Conservation (phyloP, 2,113 vertebrate species). For the Leiothrix lutea region DNA sequence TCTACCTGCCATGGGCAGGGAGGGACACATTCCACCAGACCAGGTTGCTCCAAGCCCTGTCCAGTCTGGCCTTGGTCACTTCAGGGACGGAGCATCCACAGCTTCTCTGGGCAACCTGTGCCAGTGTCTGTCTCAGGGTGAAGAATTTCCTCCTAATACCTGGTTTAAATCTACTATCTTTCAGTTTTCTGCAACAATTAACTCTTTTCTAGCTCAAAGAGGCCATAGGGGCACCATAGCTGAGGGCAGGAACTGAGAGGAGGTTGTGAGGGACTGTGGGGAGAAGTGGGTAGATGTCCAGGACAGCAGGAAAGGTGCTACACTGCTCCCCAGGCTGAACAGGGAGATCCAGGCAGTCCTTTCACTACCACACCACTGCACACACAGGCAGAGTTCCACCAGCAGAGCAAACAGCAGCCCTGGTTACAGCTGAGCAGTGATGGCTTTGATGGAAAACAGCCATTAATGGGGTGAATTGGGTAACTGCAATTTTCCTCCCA, state of each 20-base stretch:
- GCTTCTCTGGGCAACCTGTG: background rate
- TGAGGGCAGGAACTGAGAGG: background rate
- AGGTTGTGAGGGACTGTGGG: background rate
- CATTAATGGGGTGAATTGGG: background rate
- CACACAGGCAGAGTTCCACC: background rate
- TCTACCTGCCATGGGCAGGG: background rate
- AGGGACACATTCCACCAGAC: background rate
- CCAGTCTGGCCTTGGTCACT: background rate
- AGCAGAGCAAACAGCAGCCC: background rate
- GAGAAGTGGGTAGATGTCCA: background rate
- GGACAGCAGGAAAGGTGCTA: fast-evolving
- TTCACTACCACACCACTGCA: background rate
- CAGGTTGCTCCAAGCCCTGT: background rate
- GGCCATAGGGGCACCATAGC: fast-evolving
- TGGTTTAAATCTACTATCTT: background rate
- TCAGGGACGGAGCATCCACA: background rate
- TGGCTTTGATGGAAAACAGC: background rate
- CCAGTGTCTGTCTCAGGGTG: background rate
- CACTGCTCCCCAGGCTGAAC: background rate
- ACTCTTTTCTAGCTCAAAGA: background rate
- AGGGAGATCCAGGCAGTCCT: background rate
- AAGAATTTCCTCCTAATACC: background rate
- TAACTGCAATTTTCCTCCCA: background rate
- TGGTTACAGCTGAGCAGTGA: background rate
- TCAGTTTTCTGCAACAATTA: background rate